Conservation (phyloP, 2,797 vertebrate genomes). For the Aphelocoma californica region DNA sequence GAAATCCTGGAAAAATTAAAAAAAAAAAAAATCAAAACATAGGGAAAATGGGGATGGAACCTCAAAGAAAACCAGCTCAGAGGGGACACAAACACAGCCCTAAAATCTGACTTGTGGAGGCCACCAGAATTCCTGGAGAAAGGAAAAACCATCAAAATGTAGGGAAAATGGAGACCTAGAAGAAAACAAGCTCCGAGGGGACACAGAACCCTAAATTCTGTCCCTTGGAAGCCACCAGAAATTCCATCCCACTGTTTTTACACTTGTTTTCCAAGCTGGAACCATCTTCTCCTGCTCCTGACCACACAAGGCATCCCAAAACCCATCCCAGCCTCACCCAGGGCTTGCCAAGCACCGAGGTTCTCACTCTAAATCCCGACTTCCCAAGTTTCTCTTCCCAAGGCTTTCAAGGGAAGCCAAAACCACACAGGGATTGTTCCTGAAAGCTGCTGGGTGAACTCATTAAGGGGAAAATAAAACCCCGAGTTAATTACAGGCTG, state of each 20-base stretch:
- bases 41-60: not conserved
- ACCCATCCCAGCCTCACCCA: not conserved
- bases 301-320: not conserved
- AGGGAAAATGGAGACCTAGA: not conserved
- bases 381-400: not conserved
- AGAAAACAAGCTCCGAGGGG: not conserved
- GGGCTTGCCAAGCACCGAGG: not conserved
- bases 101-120: too few relatives aligned
- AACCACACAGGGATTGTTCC: constrained; percentile 1
- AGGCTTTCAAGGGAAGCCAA: constrained; percentile 45
- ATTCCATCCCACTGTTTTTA: too few relatives aligned
- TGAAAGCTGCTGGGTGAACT: constrained; percentile 13
- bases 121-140: not conserved
- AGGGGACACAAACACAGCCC: not conserved
- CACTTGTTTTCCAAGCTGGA: not conserved
- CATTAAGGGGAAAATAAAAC: not conserved
- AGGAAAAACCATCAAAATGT: not conserved
- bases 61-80: not conserved
- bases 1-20: not conserved
- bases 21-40: not conserved
- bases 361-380: not conserved
- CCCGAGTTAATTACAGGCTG: constrained; percentile 25
- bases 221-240: not conserved
- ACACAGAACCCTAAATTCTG: not conserved
- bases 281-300: not conserved